phyloP scores from a whole-genome alignment of 2,888 invertebrate genomes.

The Stenotaenia linearis region DNA sequence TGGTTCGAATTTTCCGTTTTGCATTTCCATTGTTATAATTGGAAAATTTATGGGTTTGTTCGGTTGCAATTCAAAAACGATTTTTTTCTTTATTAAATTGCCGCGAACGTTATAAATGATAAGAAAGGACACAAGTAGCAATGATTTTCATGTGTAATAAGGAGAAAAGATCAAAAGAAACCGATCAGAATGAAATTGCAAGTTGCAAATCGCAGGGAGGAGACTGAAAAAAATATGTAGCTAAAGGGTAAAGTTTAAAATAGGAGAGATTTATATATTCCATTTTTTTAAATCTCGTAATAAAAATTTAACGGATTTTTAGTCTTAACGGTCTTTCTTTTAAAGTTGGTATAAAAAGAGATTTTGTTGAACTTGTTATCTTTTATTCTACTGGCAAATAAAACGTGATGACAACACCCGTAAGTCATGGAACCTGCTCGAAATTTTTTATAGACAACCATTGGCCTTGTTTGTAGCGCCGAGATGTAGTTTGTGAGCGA shows the following conservation, averaged over 20 bases:
- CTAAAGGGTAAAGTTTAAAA: not conserved
- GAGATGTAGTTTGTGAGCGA: not conserved
- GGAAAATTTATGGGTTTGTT: not conserved
- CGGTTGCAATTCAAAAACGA: not conserved
- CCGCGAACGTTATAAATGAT: no score
- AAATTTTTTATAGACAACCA: not conserved
- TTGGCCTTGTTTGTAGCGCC: not conserved
- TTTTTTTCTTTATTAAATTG: not conserved
- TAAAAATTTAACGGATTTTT: not conserved
- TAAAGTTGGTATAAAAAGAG: not conserved
- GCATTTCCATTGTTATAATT: not conserved
- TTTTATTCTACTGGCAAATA: not conserved
- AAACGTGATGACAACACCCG: conserved; percentile 1
- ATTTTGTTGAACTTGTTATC: not conserved
- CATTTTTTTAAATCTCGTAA: not conserved
- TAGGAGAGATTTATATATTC: not conserved
- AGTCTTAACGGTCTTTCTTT: no score
- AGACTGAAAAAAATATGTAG: not conserved
- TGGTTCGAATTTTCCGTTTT: not conserved
- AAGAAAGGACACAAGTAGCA: no score
- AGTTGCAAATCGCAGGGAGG: not conserved
- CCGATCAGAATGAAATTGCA: not conserved
- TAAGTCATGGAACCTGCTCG: not conserved
- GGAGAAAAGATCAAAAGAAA: not conserved
- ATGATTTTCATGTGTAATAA: no score